These are phyloP conservation scores for Dusona sp. DNA, from an alignment of 2,888 invertebrate species.

Conservation along the genomic window DNA sequence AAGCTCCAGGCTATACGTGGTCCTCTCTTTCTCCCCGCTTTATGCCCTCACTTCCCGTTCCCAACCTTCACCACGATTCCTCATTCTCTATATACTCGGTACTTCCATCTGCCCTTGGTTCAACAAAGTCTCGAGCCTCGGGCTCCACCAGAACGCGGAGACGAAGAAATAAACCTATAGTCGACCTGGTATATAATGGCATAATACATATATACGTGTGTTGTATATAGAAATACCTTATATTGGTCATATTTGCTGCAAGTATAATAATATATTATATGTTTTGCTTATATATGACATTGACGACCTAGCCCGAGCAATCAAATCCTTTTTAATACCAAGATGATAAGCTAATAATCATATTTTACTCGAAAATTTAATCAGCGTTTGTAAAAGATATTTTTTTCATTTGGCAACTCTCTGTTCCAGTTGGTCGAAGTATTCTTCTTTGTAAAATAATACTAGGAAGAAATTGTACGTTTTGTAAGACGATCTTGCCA, in stretches of 20 bases:
- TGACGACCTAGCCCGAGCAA: not conserved
- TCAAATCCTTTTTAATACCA: not conserved
- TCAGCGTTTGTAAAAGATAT: not conserved
- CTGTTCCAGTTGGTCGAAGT: not conserved
- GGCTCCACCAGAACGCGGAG: conserved; percentile 63
- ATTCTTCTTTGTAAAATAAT: not conserved
- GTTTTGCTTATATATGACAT: not conserved
- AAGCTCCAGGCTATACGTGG: conserved; percentile 65
- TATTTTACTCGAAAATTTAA: not conserved
- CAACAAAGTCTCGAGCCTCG: conserved; percentile 71
- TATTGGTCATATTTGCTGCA: not conserved
- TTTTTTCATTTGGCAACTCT: not conserved
- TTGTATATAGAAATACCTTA: conserved; percentile 20
- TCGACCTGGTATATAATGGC: conserved; percentile 53
- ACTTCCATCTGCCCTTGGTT: conserved; percentile 74
- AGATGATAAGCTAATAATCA: not conserved
- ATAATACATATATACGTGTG: conserved; percentile 18
- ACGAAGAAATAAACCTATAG: conserved; percentile 69
- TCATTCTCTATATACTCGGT: conserved; percentile 57
- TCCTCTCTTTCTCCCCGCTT: conserved; percentile 22
- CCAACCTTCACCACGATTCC: conserved; percentile 72
- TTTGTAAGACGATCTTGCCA: not conserved
- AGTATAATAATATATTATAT: not conserved
- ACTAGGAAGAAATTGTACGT: not conserved
- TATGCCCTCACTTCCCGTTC: conserved; percentile 70